Evolutionary conservation across 1,140 invertebrate genomes (phyloP), one percentile per base, ranked within the genome.

Genomic region (Drosophila malerkotliana): DNA sequence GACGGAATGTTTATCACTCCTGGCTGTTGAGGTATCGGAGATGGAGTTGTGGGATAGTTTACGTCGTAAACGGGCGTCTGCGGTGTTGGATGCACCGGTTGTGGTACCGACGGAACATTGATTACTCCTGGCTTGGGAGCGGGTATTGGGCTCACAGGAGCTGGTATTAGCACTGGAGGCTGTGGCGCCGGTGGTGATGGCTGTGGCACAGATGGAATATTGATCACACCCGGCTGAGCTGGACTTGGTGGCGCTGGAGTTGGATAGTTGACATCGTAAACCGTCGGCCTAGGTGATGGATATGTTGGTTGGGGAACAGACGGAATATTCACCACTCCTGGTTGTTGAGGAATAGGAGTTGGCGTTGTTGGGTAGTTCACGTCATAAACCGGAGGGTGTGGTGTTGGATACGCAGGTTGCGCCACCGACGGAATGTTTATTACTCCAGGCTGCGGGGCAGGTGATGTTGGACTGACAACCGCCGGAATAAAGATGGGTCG

Each of bases 71-170:
- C 21, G 0, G 66, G 56, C 1, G 32, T 6, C 6, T 49, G 34
- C 0, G 72, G 71, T 26, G 49, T 12, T 10, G 77, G 56, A 4
- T 58, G 18, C 0, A 34, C 44, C 3, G 76, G 74, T 21, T 77
- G 59, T 0, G 52, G 58, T 1, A 28, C 41, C 1, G 74, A 66
- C 0, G 76, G 74, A 47, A 80, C 54, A 37, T 93, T 79, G 93
- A 93, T n/a, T 94, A 95, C 88, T 96, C 97, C 91, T 94, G 96
- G 91, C 0, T 95, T 2, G 1, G 52, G 41, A 1, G 24, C 6
- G 7, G 71, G 66, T 5, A 21, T 47, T 2, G 51, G 54, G 3
- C 21, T 15, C 0, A 61, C 48, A 2, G 47, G 45, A 2, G 76
- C 15, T 14, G 60, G 45, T 30, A 48, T 44, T 15, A 34, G 53